Evolutionary conservation across 1,140 invertebrate species (phyloP).

Genomic region (Drosophila ficusphila): DNA sequence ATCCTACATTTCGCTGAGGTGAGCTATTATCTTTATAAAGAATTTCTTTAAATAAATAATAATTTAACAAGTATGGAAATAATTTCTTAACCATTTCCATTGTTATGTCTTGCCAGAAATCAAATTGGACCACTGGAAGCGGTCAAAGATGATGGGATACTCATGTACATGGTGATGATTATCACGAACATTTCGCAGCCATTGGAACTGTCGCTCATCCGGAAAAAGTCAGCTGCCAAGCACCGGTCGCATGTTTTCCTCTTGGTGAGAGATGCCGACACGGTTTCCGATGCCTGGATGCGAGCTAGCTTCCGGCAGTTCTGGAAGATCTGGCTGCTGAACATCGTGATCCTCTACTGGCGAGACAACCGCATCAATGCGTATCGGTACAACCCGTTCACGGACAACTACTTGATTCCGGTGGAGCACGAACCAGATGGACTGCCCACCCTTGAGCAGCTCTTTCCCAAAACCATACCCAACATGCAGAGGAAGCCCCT

Average conservation of each 20-base stretch:
- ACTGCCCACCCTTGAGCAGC: slow-evolving; percentile 43
- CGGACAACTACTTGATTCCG: slow-evolving; percentile 55
- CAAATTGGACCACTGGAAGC: slow-evolving; percentile 46
- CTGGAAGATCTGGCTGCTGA: slow-evolving; percentile 75
- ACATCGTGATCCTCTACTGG: slow-evolving; percentile 72
- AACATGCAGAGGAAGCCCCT: slow-evolving; percentile 73
- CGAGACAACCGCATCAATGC: slow-evolving; percentile 41
- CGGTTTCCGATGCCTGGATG: slow-evolving; percentile 61
- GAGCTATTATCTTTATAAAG: neutral
- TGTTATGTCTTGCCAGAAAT: slow-evolving; percentile 30
- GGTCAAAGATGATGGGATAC: slow-evolving; percentile 71
- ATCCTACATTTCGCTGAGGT: slow-evolving; percentile 73
- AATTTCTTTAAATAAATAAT: neutral
- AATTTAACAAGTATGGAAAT: too few relatives aligned
- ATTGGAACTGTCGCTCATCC: slow-evolving; percentile 60
- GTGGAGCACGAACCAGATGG: neutral
- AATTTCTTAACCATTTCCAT: too few relatives aligned
- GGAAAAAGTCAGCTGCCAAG: slow-evolving; percentile 71
- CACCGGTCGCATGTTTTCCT: slow-evolving; percentile 71
- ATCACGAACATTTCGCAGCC: slow-evolving; percentile 64
- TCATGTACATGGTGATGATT: slow-evolving; percentile 78
- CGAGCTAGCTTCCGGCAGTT: slow-evolving; percentile 70
- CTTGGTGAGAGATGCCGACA: slow-evolving; percentile 48
- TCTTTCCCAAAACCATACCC: slow-evolving; percentile 65
- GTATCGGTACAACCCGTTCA: slow-evolving; percentile 77